Evolutionary conservation across 2,888 invertebrate species (phyloP), one percentile per base, ranked within the genome.

Genomic region (Caenorhabditis zanzibari): DNA sequence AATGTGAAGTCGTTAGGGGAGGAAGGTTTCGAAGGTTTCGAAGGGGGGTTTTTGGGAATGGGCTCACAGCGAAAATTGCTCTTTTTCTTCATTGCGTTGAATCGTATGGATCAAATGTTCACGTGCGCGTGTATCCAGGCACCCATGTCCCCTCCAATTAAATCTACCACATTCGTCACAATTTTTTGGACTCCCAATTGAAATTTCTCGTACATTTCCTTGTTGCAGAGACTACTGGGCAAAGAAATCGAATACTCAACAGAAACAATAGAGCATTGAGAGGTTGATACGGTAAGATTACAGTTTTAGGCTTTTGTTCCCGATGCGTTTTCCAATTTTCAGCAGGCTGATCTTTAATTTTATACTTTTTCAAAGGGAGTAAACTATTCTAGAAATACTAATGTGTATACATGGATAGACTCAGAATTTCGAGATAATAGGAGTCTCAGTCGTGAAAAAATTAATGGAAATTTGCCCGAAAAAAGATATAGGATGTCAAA

Each of bases 1-100:
- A 79, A 79, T 79, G 79, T 58, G 64, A 79, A 79, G 79, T 77
- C 77, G 77, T 77, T 77, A 61, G 49, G 59, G 68, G 47, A n/a
- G 58, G n/a, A 52, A 22, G 54, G 49, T 49, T 49, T 44, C 12
- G 44, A 44, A n/a, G 44, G 32, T 32, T 32, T 38, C 38, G 38
- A 38, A 38, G 38, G 12, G 38, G 32, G 49, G 49, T 32, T 54
- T 49, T 38, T 35, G 58, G 66, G 44, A 41, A 54, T 77, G 54
- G 63, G 32, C 47, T 19, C 54, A 24, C 41, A 9, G 24, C 68
- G 68, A 68, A 69, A 79, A 79, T 79, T 79, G 79, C 71, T 59
- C 52, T 56, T 58, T 54, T 75, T 56, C 24, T 56, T 44, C 52
- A 49, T 49, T 35, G 58, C 71, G n/a, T 41, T 61, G 54, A 68